A percentile compares a stretch with the other conserved stretches of the same genome.
Conservation (phyloP, 2,113 vertebrate species). For the Entomyzon cyanotis region DNA sequence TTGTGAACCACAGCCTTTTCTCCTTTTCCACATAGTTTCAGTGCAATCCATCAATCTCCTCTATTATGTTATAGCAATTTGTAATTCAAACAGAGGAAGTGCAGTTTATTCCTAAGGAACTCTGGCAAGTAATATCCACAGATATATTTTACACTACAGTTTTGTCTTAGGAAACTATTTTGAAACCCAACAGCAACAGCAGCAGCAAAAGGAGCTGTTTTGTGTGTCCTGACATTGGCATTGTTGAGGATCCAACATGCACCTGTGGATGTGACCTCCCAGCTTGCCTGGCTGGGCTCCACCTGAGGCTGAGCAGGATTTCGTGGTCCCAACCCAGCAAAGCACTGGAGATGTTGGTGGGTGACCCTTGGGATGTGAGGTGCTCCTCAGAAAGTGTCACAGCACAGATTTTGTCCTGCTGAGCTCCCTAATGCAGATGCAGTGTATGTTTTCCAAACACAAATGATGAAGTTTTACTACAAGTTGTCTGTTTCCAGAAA, state of each 20-base stretch:
- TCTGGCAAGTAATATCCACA: neutral
- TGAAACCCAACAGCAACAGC: neutral
- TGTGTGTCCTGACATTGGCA: neutral
- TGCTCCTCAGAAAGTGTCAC: neutral
- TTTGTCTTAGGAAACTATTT: neutral
- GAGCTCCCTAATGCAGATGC: neutral
- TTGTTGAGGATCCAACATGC: accelerated
- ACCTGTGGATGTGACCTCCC: neutral
- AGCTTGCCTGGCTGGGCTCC: neutral
- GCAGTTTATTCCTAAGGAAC: neutral
- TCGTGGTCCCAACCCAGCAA: neutral
- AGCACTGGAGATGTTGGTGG: neutral
- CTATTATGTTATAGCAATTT: neutral
- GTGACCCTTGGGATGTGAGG: neutral
- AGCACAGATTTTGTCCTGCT: neutral
- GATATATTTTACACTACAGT: neutral
- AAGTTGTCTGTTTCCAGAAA: neutral
- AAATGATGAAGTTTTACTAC: neutral
- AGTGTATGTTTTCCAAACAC: neutral
- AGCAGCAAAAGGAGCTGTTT: neutral
- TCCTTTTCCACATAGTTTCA: neutral
- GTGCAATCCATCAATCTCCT: neutral
- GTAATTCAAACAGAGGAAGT: neutral
- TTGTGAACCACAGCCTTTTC: neutral
- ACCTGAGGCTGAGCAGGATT: neutral